Base-by-base conservation (phyloP, 92 coral and sea anemone genomes). In the Zoanthus sansibaricus region DNA sequence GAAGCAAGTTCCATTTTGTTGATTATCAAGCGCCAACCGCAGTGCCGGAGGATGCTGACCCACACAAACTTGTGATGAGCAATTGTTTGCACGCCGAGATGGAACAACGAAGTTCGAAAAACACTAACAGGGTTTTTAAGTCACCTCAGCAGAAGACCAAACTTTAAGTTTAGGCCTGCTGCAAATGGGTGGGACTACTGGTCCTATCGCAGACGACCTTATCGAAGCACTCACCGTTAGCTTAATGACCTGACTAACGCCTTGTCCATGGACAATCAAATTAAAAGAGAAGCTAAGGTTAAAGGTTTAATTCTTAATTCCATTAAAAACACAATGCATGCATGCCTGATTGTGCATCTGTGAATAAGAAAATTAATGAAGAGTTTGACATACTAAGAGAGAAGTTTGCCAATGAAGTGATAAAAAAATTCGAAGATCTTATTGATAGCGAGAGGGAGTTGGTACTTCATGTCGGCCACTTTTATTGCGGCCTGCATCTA, bases 281-380 rank as follows among this genome's bases (percentile, higher is more conserved):
- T 15, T 21, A 25, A 75, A 54, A 52, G 79, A 5, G 4, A 75
- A 30, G 31, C 20, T 6, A 75, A 51, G 1, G 62, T 75, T 10
- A 45, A 75, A 49, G 58, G 46, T 10, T 75, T 75, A 0, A 75
- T 48, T 37, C 7, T 5, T 21, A 46, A n/a, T n/a, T n/a, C 79
- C 2, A 75, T n/a, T 3, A 47, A 20, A 42, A 51, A 13, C 62
- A 49, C 79, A 75, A n/a, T n/a, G n/a, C n/a, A n/a, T n/a, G n/a
- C n/a, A 75, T 75, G 59, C 9, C 59, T n/a, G 79, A 46, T 33
- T 58, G 78, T 20, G 59, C 78, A 73, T 48, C 78, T 17, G 77
- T 73, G 47, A 73, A 73, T 31, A 48, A 73, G 25, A 51, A 48
- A 14, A 46, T 75, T 11, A 75, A 48, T 75, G 56, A 12, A 21